Evolutionary conservation across 1,140 invertebrate species (phyloP), one percentile per base, ranked within the genome.

Genomic region (Chironomus tepperi): DNA sequence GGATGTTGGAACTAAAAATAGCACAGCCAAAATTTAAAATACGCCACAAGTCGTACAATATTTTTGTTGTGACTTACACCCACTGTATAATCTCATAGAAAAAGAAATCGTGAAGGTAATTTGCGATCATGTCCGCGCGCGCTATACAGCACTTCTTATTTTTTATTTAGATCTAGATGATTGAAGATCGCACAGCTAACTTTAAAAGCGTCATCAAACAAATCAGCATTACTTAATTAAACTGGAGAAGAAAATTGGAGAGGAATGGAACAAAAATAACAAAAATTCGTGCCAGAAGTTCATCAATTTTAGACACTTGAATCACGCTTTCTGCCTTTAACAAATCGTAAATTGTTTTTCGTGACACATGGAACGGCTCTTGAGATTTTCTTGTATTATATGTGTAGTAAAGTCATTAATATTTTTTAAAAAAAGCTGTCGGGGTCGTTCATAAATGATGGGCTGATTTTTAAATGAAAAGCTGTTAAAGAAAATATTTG

Each of bases 261-360:
- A 70, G 65, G 24, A 34, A 34, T n/a, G n/a, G n/a, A n/a, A n/a
- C n/a, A n/a, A n/a, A n/a, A n/a, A n/a, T 2, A 34, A 34, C 5
- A 34, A 18, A 70, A 70, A 70, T 18, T 70, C 65, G 65, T 70
- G 65, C 65, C 65, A 70, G 19, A 70, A 70, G 65, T 70, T 70
- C 65, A 70, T 70, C 65, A 70, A 57, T 70, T 70, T 18, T 70
- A 70, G 16, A 70, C 65, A 70, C 65, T 70, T 16, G 16, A 70
- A 70, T 70, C 65, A 70, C 65, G 65, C 65, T 70, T 70, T 70
- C 18, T 19, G 65, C 47, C 47, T 57, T 57, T 57, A 57, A 12
- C 47, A 57, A 57, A 57, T 57, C 47, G 12, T 57, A 57, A 57
- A 57, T 57, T 57, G 47, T 57, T 57, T 57, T 15, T 57, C 47